Evolutionary conservation across 2,113 vertebrate genomes (phyloP), one percentile per base, ranked within the genome.

Genomic region (Dasyprocta punctata): DNA sequence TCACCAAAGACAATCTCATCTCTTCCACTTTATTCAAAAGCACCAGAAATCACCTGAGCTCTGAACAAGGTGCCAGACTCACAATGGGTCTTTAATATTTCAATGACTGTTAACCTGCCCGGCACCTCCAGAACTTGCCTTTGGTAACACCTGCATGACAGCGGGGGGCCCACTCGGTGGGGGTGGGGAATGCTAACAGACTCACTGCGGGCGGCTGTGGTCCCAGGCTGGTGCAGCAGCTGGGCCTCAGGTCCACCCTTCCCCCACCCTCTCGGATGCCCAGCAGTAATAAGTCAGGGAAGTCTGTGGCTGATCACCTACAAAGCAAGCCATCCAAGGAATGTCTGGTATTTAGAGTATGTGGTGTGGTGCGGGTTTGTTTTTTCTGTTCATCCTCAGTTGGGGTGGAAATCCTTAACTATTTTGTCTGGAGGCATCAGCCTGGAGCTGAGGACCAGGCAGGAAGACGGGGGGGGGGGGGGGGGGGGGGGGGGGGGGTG

Each of bases 331-430:
- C 88, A 78, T 88, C 69, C 0, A 5, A 78, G 89, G 95, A 97
- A 98, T 97, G 96, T 95, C 96, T 97, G 96, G 93, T 96, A 96
- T 98, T 78, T n/a, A 33, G 75, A 28, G 49, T 81, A 93, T 95
- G 98, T 41, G 86, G 56, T 58, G 8, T 90, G 69, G 36, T 36
- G 58, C 67, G 69, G 44, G 61, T 90, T 86, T 92, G 73, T 92
- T 97, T 96, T 86, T 47, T 87, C 94, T 85, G 24, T 82, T 93
- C 90, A 28, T 89, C 90, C 16, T 96, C 90, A 85, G 60, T 89
- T 80, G 52, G 38, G 65, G 69, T 80, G 49, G 87, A 84, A 92
- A 96, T 58, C 80, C 82, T 44, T 77, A 84, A 78, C 84, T 92
- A 47, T 96, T 95, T 82, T 95, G 94, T 97, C 96, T 94, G 71